Conservation (phyloP, 2,113 vertebrate genomes). For the Catharus fuscescens region DNA sequence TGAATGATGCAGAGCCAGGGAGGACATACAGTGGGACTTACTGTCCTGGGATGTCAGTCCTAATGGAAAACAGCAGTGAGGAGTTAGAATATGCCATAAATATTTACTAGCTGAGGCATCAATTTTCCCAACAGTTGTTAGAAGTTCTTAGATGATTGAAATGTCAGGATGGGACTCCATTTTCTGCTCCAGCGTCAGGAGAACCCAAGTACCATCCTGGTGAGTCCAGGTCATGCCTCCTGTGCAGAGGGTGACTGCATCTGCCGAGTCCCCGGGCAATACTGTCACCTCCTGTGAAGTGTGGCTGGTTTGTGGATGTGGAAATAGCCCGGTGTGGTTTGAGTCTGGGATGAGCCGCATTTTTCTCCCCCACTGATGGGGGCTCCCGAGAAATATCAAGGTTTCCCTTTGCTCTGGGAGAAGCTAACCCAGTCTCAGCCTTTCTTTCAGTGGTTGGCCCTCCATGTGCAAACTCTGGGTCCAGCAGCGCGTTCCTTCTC, state of each 20-base stretch:
- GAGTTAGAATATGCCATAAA: constrained; percentile 20
- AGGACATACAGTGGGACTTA: not conserved
- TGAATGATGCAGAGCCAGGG: not conserved
- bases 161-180: not conserved
- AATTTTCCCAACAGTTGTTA: not conserved
- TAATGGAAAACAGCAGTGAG: constrained; percentile 25
- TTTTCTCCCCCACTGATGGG: not conserved
- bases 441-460: not conserved
- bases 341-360: not conserved
- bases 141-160: not conserved
- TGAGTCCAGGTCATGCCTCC: accelerated
- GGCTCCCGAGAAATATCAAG: not conserved
- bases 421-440: not conserved
- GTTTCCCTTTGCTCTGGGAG: not conserved
- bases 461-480: accelerated
- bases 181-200: not conserved
- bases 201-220: not conserved
- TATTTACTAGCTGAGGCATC: constrained; percentile 20
- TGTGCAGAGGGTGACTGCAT: not conserved
- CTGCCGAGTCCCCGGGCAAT: accelerated
- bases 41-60: constrained; percentile 14
- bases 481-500: not conserved
- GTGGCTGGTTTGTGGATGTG: not conserved
- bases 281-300: not conserved
- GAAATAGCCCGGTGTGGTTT: not conserved